phyloP scores from a whole-genome alignment of 2,113 vertebrate species.

The Tichodroma muraria region DNA sequence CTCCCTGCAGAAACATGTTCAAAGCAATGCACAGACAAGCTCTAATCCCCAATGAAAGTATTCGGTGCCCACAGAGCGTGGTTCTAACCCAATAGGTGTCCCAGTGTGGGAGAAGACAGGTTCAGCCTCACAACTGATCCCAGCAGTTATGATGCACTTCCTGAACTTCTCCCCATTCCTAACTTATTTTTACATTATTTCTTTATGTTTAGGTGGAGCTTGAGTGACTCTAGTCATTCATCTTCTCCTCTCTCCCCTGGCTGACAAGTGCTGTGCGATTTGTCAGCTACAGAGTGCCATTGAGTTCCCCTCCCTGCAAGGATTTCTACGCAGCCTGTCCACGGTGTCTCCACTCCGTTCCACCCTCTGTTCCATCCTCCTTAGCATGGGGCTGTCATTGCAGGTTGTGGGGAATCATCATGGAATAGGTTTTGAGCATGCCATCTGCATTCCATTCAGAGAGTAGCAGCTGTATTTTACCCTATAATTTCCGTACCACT shows the following conservation, averaged over 20 bases:
- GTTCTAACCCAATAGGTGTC: background rate
- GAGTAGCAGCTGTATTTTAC: background rate
- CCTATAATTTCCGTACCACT: background rate
- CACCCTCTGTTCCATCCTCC: background rate
- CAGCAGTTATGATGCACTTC: background rate
- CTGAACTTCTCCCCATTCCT: background rate
- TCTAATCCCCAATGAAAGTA: background rate
- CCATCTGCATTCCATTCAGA: background rate
- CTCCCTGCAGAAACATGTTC: background rate
- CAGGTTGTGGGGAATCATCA: background rate
- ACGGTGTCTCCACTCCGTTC: accelerated
- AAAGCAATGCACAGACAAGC: background rate
- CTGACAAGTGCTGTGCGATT: background rate
- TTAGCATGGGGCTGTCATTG: background rate
- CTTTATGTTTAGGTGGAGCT: background rate
- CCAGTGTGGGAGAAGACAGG: background rate
- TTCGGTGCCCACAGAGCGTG: background rate
- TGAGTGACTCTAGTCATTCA: background rate
- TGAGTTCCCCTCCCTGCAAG: background rate
- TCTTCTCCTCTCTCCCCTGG: background rate
- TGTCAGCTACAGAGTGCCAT: background rate
- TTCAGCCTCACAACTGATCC: background rate
- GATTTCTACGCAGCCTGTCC: background rate
- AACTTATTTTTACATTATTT: background rate
- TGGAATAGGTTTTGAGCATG: background rate